These are phyloP conservation scores for Tringa solitaria DNA, from an alignment of 2,113 vertebrate species.

Conservation along the genomic window DNA sequence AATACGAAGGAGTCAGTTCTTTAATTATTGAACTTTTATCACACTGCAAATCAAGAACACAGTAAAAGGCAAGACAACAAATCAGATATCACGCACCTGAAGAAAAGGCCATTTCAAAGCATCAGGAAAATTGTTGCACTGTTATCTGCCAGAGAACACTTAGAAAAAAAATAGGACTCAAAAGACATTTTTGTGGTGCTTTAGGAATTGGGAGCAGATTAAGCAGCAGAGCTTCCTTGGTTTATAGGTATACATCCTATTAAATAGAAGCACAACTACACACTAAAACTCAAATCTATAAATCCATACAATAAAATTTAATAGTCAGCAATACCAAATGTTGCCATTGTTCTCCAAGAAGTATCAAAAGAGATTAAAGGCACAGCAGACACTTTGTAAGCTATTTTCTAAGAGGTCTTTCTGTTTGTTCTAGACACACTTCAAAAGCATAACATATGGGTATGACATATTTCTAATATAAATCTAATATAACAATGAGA, in stretches of 20 bases:
- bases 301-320: slow-evolving; percentile 29
- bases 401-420: background rate
- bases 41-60: background rate
- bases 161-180: background rate
- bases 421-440: background rate
- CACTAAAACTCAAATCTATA: slow-evolving; percentile 31
- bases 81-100: background rate
- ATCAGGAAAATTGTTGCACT: background rate
- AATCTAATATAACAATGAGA: background rate
- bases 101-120: background rate
- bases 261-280: slow-evolving; percentile 27
- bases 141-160: background rate
- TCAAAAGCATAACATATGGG: background rate
- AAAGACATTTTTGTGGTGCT: slow-evolving; percentile 5
- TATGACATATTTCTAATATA: background rate
- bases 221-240: background rate
- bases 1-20: background rate
- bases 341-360: background rate
- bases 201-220: background rate
- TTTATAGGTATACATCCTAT: slow-evolving; percentile 32
- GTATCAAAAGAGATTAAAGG: background rate
- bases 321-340: background rate
- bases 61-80: background rate
- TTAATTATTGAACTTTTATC: background rate
- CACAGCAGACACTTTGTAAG: background rate